Conservation (phyloP, 2,888 invertebrate genomes). For the Nemotelus nigrinus region DNA sequence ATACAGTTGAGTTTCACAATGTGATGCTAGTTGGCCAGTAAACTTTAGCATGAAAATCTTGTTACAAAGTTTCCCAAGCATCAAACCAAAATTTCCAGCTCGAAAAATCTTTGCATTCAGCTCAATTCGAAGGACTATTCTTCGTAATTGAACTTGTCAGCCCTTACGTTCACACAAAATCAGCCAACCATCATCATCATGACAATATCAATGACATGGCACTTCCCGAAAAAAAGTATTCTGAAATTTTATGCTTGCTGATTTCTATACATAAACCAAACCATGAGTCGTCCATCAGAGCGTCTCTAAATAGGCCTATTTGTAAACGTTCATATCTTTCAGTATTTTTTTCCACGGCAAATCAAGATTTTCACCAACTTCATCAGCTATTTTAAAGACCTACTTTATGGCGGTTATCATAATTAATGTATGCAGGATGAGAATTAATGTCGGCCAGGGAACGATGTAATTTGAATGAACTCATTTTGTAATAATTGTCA, state of each 20-base stretch:
- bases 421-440: slow-evolving; percentile 35
- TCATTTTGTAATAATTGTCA: slow-evolving; percentile 41
- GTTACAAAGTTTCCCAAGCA: too few species aligned
- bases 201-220: background rate
- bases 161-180: too few species aligned
- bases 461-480: slow-evolving; percentile 40
- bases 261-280: slow-evolving; percentile 5
- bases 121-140: too few species aligned
- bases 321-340: slow-evolving; percentile 29
- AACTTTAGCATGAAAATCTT: too few species aligned
- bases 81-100: too few species aligned
- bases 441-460: slow-evolving; percentile 38
- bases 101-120: too few species aligned
- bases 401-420: slow-evolving; percentile 21
- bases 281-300: too few species aligned
- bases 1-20: too few species aligned
- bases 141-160: too few species aligned
- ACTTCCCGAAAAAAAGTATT: background rate
- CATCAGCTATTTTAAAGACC: slow-evolving; percentile 38
- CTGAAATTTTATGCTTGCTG: slow-evolving; percentile 38
- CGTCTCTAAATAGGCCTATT: slow-evolving; percentile 29
- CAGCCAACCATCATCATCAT: too few species aligned
- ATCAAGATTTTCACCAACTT: slow-evolving; percentile 28
- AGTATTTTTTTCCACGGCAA: slow-evolving; percentile 1
- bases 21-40: too few species aligned